phyloP scores from a whole-genome alignment of 53 echinoderm and acorn worm genomes.

The Henricia sp. region DNA sequence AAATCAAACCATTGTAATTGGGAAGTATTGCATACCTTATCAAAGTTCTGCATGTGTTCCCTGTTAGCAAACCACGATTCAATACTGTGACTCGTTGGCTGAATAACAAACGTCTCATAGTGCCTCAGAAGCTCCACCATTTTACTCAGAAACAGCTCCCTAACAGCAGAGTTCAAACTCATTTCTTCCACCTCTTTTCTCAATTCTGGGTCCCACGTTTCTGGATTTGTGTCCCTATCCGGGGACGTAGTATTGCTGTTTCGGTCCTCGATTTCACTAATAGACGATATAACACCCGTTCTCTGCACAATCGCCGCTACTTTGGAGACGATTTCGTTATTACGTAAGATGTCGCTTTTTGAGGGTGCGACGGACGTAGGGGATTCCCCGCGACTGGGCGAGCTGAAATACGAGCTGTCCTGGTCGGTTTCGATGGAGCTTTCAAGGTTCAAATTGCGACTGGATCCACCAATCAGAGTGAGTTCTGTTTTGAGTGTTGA shows the following conservation, averaged over 20 bases:
- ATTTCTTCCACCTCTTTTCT: slow-evolving; percentile 80
- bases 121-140: slow-evolving; percentile 84
- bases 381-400: slow-evolving; percentile 89
- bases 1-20: no score
- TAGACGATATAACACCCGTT: slow-evolving; percentile 89
- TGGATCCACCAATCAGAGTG: slow-evolving; percentile 69
- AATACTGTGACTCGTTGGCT: slow-evolving; percentile 78
- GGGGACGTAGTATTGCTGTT: slow-evolving; percentile 60
- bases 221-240: slow-evolving; percentile 46
- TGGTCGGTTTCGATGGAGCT: slow-evolving; percentile 86
- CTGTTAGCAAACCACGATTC: slow-evolving; percentile 95
- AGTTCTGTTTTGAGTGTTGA: slow-evolving; percentile 68
- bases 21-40: slow-evolving; percentile 91
- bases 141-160: slow-evolving; percentile 87
- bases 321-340: slow-evolving; percentile 94
- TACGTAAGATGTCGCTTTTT: slow-evolving; percentile 77
- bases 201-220: slow-evolving; percentile 55
- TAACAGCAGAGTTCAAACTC: slow-evolving; percentile 78
- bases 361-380: slow-evolving; percentile 77
- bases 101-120: slow-evolving; percentile 95
- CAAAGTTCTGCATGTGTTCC: slow-evolving; percentile 99
- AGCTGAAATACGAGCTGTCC: slow-evolving; percentile 95
- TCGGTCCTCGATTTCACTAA: slow-evolving; percentile 77
- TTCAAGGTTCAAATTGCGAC: slow-evolving; percentile 58
- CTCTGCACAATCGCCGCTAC: slow-evolving; percentile 96